Conservation (phyloP, 2,797 vertebrate species). For the Hydrocynus forskahlii region DNA sequence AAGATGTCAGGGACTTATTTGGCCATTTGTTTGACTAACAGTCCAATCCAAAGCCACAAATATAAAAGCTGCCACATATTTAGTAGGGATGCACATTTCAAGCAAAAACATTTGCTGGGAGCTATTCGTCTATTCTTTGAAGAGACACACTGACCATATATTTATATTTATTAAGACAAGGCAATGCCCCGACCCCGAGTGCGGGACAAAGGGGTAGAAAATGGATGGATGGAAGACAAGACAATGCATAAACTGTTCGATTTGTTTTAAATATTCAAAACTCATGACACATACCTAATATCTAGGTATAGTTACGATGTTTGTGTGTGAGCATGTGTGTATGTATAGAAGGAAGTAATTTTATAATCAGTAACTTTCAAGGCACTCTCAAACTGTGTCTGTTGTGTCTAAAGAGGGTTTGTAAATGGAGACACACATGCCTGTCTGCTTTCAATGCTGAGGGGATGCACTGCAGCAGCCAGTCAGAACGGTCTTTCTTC, state of each 20-base stretch:
- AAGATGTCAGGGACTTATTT: constrained; percentile 34
- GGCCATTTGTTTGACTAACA: constrained; percentile 27
- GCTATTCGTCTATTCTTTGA: too few species aligned
- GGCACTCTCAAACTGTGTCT: not conserved
- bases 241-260: too few species aligned
- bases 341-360: not conserved
- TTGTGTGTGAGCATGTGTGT: not conserved
- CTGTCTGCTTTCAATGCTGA: not conserved
- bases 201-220: too few species aligned
- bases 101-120: too few species aligned
- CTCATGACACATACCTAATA: too few species aligned
- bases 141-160: too few species aligned
- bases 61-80: constrained; percentile 11
- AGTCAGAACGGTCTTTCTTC: not conserved
- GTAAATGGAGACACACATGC: not conserved
- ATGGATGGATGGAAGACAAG: too few species aligned
- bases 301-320: constrained; percentile 9
- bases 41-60: constrained; percentile 24
- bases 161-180: too few species aligned
- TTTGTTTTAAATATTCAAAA: too few species aligned
- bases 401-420: not conserved
- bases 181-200: too few species aligned
- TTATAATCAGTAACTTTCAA: not conserved
- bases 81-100: not conserved
- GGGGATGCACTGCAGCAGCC: not conserved